phyloP scores from a whole-genome alignment of 2,888 invertebrate genomes.

The Aphidius colemani region DNA sequence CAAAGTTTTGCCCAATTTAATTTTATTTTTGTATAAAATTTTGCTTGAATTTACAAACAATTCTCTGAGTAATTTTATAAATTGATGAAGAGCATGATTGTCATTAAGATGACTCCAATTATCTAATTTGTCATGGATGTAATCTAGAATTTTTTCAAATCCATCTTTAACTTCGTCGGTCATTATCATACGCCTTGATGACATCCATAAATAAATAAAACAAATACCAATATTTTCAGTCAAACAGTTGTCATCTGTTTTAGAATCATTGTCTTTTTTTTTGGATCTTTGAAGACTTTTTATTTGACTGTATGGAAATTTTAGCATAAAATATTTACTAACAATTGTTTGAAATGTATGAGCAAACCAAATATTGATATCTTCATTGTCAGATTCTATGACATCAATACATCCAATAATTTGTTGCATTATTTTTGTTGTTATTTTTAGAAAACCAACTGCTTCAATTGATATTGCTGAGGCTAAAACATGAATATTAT shows the following conservation, averaged over 20 bases:
- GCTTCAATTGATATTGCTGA: neutral
- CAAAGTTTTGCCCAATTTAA: slow-evolving; percentile 44
- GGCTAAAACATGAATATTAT: slow-evolving; percentile 26
- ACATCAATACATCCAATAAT: slow-evolving; percentile 63
- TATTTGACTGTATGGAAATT: slow-evolving; percentile 67
- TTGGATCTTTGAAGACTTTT: slow-evolving; percentile 47
- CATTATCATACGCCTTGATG: slow-evolving; percentile 62
- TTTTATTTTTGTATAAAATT: slow-evolving; percentile 46
- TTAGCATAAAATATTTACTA: slow-evolving; percentile 64
- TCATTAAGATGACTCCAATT: slow-evolving; percentile 41
- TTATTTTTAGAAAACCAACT: neutral
- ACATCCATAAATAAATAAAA: slow-evolving; percentile 55
- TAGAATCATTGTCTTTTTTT: slow-evolving; percentile 57
- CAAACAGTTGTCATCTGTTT: slow-evolving; percentile 61
- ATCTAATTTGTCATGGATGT: slow-evolving; percentile 61
- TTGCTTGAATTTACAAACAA: slow-evolving; percentile 49
- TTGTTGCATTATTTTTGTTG: slow-evolving; percentile 58
- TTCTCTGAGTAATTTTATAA: too few relatives aligned
- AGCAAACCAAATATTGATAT: slow-evolving; percentile 60
- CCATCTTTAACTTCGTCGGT: slow-evolving; percentile 57
- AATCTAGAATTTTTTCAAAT: slow-evolving; percentile 58
- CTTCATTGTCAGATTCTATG: slow-evolving; percentile 37
- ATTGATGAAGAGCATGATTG: too few relatives aligned
- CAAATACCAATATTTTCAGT: slow-evolving; percentile 64
- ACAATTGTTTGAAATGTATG: slow-evolving; percentile 64